phyloP scores from a whole-genome alignment of 1,140 invertebrate species.

The Macrocentrus cingulum region DNA sequence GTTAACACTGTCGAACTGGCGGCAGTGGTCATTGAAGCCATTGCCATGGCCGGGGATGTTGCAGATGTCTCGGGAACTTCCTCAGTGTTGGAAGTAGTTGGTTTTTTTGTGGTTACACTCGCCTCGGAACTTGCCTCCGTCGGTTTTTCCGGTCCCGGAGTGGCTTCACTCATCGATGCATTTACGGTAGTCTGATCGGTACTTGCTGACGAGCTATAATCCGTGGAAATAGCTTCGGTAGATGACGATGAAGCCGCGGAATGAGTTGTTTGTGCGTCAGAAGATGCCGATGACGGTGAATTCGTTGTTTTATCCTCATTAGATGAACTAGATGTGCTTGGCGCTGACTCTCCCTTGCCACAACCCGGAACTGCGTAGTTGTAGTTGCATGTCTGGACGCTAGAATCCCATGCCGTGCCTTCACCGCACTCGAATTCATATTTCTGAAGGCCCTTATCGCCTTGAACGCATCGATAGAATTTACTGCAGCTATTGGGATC shows the following conservation, averaged over 20 bases:
- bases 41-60: constrained; percentile 28
- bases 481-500: constrained; percentile 65
- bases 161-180: not conserved
- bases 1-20: not conserved
- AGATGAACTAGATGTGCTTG: constrained; percentile 49
- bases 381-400: constrained; percentile 66
- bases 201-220: too few species aligned
- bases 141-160: not conserved
- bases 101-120: constrained; percentile 6
- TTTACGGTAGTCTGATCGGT: not conserved
- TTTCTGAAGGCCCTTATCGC: constrained; percentile 58
- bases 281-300: too few species aligned
- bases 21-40: not conserved
- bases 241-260: not conserved
- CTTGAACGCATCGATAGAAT: constrained; percentile 69
- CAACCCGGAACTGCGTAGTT: constrained; percentile 66
- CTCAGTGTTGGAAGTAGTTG: not conserved
- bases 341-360: constrained; percentile 64
- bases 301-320: not conserved
- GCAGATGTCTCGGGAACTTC: not conserved
- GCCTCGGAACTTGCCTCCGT: not conserved
- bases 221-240: not conserved
- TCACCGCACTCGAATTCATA: constrained; percentile 68
- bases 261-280: too few species aligned
- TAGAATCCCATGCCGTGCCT: constrained; percentile 68